These are phyloP conservation scores for Poecilus cupreus DNA, from an alignment of 2,888 invertebrate species.

Conservation along the genomic window DNA sequence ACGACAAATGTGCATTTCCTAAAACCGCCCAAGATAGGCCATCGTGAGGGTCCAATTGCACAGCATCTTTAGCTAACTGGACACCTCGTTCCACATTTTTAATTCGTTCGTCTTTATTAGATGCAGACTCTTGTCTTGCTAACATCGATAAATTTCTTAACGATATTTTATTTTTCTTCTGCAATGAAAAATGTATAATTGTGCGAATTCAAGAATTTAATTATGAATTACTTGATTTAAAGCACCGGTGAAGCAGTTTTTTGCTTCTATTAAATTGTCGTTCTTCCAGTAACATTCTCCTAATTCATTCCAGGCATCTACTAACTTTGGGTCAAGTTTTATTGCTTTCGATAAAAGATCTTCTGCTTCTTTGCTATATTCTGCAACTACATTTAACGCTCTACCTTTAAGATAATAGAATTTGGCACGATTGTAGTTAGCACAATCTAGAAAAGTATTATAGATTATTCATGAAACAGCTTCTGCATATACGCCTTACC, in stretches of 20 bases:
- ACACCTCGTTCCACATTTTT: constrained; percentile 83
- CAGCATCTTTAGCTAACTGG: constrained; percentile 87
- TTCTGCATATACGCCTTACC: constrained; percentile 70
- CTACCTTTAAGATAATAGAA: constrained; percentile 84
- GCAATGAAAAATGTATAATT: constrained; percentile 63
- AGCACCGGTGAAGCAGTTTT: constrained; percentile 88
- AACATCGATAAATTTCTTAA: constrained; percentile 89
- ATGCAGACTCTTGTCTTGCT: constrained; percentile 79
- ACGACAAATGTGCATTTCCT: constrained; percentile 89
- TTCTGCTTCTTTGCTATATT: constrained; percentile 82
- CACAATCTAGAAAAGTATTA: constrained; percentile 66
- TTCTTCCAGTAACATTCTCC: constrained; percentile 94
- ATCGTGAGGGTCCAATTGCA: constrained; percentile 84
- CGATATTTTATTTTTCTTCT: constrained; percentile 85
- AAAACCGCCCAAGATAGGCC: constrained; percentile 89
- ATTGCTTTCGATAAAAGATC: constrained; percentile 87
- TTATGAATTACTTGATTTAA: constrained; percentile 78
- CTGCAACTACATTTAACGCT: constrained; percentile 82
- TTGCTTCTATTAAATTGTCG: constrained; percentile 85
- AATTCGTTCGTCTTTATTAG: constrained; percentile 74
- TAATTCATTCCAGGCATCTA: constrained; percentile 91
- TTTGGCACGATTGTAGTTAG: constrained; percentile 74
- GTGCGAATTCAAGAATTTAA: neutral
- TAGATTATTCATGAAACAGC: neutral
- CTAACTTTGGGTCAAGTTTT: constrained; percentile 86